These are phyloP conservation scores for Machaerirhynchus nigripectus DNA, from an alignment of 2,113 vertebrate genomes.

Conservation along the genomic window DNA sequence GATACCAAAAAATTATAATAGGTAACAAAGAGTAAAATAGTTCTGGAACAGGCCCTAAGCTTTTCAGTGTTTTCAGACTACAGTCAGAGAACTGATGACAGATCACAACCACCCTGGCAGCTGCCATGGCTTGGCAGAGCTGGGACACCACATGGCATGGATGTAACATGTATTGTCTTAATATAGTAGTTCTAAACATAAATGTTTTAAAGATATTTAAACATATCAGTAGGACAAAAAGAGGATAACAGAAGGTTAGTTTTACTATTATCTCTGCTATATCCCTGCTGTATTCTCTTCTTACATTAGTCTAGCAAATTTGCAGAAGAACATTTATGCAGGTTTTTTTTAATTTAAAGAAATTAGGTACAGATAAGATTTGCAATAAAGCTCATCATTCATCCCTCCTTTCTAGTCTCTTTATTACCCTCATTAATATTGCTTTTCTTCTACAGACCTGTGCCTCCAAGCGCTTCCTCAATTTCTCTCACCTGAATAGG, in stretches of 20 bases:
- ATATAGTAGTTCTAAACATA: neutral
- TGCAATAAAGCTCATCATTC: constrained; percentile 17
- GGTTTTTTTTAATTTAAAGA: neutral
- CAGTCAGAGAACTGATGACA: neutral
- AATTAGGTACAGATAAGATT: neutral
- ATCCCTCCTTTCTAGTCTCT: neutral
- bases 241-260: neutral
- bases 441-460: neutral
- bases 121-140: neutral
- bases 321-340: neutral
- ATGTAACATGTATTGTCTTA: neutral
- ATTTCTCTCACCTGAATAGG: constrained; percentile 25
- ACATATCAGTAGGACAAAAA: neutral
- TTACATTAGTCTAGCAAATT: neutral
- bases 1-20: neutral
- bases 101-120: neutral
- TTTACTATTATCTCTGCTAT: neutral
- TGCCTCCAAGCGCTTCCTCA: neutral
- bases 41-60: neutral
- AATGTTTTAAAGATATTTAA: neutral
- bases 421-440: constrained; percentile 41
- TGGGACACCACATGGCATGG: neutral
- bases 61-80: neutral
- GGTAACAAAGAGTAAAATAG: neutral
- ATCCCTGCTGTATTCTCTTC: neutral